Conservation (phyloP, 2,797 vertebrate species). For the Gymnoscopelus braueri region DNA sequence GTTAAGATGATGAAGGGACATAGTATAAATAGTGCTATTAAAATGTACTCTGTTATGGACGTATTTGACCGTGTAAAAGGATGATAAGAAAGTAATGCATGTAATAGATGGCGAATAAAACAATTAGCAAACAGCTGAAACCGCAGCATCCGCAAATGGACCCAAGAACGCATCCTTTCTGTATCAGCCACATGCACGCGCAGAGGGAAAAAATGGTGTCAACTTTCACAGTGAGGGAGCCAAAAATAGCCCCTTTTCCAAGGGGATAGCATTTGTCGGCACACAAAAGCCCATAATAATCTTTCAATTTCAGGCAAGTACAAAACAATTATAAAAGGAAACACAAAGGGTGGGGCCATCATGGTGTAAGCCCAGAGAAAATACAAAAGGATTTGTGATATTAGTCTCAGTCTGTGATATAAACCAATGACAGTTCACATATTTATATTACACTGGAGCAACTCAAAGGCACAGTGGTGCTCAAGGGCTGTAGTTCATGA, state of each 20-base stretch:
- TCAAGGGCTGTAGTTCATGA: too few relatives aligned
- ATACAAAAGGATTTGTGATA: conserved; percentile 67
- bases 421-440: conserved; percentile 42
- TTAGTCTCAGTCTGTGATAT: conserved; percentile 34
- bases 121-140: conserved; percentile 18
- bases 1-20: conserved; percentile 50
- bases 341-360: conserved; percentile 62
- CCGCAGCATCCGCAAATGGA: conserved; percentile 12
- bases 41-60: conserved; percentile 36
- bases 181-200: conserved; percentile 41
- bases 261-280: conserved; percentile 77
- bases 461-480: too few relatives aligned
- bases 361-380: conserved; percentile 55
- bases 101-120: background rate
- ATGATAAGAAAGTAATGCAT: conserved; percentile 2
- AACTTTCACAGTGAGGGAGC: conserved; percentile 76
- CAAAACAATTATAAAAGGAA: conserved; percentile 75
- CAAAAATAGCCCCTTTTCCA: conserved; percentile 80
- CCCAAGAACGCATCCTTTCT: background rate
- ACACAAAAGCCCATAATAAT: conserved; percentile 78
- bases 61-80: conserved; percentile 13
- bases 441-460: too few relatives aligned
- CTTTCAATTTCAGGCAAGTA: conserved; percentile 75
- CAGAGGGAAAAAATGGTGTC: conserved; percentile 77
- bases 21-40: conserved; percentile 43